Conservation (phyloP, 1,140 invertebrate genomes). For the Acromyrmex charruanus region DNA sequence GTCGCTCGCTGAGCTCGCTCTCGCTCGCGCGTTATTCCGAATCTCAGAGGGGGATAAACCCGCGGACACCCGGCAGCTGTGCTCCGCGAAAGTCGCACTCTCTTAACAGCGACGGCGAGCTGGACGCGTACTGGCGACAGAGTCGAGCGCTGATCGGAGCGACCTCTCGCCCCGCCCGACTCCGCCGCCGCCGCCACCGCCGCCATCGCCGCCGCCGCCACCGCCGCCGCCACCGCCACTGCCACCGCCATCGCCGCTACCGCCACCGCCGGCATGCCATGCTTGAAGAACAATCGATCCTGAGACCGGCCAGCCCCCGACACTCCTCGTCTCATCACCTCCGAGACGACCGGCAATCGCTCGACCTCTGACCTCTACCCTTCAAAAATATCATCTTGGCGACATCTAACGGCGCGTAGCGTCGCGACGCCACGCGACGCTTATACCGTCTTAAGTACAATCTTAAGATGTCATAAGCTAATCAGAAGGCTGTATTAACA, state of each 20-base stretch:
- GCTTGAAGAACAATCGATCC: conserved; percentile 78
- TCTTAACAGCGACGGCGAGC: conserved; percentile 82
- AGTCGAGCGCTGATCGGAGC: conserved; percentile 77
- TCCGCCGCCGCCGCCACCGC: conserved; percentile 78
- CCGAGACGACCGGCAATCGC: conserved; percentile 2
- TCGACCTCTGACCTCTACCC: conserved; percentile 15
- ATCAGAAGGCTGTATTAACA: too few relatives aligned
- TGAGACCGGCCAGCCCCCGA: conserved; percentile 57
- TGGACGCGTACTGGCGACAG: conserved; percentile 80
- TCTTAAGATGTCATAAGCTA: too few relatives aligned
- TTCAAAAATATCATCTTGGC: conserved; percentile 2
- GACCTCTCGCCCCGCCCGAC: conserved; percentile 85
- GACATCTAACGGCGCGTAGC: conserved; percentile 18
- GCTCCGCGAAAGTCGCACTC: conserved; percentile 56
- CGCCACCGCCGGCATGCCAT: not conserved
- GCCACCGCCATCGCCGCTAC: not conserved
- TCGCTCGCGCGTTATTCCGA: conserved; percentile 32
- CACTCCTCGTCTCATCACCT: not conserved
- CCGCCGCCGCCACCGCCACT: not conserved
- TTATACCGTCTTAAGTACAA: too few relatives aligned
- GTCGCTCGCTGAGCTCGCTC: not conserved
- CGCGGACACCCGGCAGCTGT: conserved; percentile 35
- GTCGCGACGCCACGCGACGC: not conserved
- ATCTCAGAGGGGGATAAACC: conserved; percentile 32
- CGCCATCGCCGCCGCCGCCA: conserved; percentile 22